These are phyloP conservation scores for Cryptotis parvus DNA, from an alignment of 2,113 vertebrate genomes.

Conservation along the genomic window DNA sequence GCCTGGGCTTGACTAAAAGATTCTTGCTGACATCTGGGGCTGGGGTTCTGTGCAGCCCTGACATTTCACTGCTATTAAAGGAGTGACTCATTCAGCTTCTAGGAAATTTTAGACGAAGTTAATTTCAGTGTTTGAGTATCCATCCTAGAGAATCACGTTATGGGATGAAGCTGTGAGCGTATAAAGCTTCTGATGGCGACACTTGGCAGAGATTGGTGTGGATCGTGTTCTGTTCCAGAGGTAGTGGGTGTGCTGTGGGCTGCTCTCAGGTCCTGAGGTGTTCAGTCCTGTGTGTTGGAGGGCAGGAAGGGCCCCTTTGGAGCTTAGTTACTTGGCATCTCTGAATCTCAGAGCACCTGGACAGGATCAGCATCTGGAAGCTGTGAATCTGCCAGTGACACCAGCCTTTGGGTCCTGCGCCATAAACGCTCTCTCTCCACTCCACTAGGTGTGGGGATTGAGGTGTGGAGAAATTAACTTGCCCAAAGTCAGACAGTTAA, in stretches of 20 bases:
- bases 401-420: neutral
- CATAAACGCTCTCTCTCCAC: neutral
- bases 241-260: neutral
- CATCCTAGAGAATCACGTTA: neutral
- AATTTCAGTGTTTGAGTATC: constrained; percentile 51
- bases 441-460: neutral
- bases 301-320: neutral
- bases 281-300: constrained; percentile 3
- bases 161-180: neutral
- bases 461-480: neutral
- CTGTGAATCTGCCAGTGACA: neutral
- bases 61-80: constrained; percentile 70
- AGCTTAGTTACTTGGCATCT: neutral
- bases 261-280: constrained; percentile 2
- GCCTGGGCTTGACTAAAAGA: constrained; percentile 30
- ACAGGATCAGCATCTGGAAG: neutral
- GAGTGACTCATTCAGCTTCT: constrained; percentile 70
- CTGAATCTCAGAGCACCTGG: neutral
- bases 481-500: neutral
- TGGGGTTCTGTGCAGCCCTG: constrained; percentile 71
- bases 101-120: constrained; percentile 54
- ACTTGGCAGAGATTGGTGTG: neutral
- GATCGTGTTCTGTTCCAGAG: neutral
- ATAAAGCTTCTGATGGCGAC: neutral
- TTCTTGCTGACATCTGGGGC: constrained; percentile 70